A percentile compares a stretch with the other conserved stretches of the same genome.
These are phyloP conservation scores for Cyphomyrus discorhynchus DNA, from an alignment of 2,113 vertebrate species.

Conservation along the genomic window DNA sequence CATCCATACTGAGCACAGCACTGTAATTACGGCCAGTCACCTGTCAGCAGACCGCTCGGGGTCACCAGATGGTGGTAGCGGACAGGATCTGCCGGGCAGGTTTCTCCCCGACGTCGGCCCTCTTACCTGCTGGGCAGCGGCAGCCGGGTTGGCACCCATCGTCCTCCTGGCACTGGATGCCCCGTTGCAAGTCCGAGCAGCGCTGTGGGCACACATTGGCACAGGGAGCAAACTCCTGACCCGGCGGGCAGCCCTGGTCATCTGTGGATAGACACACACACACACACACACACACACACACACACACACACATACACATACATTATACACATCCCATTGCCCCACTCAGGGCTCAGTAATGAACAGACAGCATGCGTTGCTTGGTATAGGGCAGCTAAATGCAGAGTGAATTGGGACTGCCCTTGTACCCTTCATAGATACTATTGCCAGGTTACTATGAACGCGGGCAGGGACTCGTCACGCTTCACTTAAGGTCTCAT, in stretches of 20 bases:
- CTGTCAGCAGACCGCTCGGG: background rate
- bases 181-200: constrained; percentile 78
- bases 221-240: constrained; percentile 64
- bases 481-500: background rate
- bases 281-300: background rate
- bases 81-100: background rate
- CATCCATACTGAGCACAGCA: background rate
- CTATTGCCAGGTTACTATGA: background rate
- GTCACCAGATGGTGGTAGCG: background rate
- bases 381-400: background rate
- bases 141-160: constrained; percentile 69
- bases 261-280: constrained; percentile 40
- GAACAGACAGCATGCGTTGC: background rate
- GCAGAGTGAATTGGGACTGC: background rate
- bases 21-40: background rate
- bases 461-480: background rate
- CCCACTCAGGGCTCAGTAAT: background rate
- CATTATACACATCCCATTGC: background rate
- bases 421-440: background rate
- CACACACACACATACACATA: background rate
- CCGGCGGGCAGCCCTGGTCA: constrained; percentile 59
- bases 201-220: constrained; percentile 71
- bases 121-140: constrained; percentile 64
- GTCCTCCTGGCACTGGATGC: constrained; percentile 59
- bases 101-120: background rate